Evolutionary conservation across 2,888 invertebrate genomes (phyloP), one percentile per base, ranked within the genome.

Genomic region (Ophion slaviceki): DNA sequence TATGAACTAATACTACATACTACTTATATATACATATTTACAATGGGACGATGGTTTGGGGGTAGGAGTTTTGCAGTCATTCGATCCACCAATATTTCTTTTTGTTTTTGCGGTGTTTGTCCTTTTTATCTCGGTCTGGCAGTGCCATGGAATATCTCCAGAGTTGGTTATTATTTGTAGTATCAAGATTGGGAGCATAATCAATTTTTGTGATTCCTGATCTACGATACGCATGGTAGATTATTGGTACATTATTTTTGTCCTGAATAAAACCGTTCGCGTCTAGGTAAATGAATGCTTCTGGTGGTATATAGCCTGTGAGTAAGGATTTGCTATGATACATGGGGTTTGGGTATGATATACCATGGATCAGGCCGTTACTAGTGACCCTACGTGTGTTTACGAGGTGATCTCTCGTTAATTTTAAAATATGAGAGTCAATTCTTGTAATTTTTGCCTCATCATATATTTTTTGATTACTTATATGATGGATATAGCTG

Each of bases 401-500:
- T 0, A 67, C 66, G 32, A 75, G 84, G 59, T 87, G 75, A 11
- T 87, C 80, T 68, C 85, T 77, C 0, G 45, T 82, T 5, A 88
- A n/a, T 68, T 78, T 79, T 17, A 86, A 1, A 0, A 86, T 66
- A 14, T 74, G 74, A 10, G 61, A 36, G 28, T 87, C 86, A 2
- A 87, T 84, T 70, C 84, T 71, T 1, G 45, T 72, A 2, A 87
- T 84, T 2, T 76, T 70, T 0, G 84, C 82, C 59, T 20, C 17
- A 10, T 86, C 32, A 14, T 84, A 88, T 1, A 87, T 14, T 47
- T 59, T 75, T 77, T 79, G 80, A 10, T 88, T 87, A 6, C 76
- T 80, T 0, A 83, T 17, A 11, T 71, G 72, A 11, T 86, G 61
- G 62, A 40, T 14, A 32, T 74, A 82, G 1, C 82, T 71, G 1